phyloP scores from a whole-genome alignment of 2,113 vertebrate species.

The Hippocampus zosterae region DNA sequence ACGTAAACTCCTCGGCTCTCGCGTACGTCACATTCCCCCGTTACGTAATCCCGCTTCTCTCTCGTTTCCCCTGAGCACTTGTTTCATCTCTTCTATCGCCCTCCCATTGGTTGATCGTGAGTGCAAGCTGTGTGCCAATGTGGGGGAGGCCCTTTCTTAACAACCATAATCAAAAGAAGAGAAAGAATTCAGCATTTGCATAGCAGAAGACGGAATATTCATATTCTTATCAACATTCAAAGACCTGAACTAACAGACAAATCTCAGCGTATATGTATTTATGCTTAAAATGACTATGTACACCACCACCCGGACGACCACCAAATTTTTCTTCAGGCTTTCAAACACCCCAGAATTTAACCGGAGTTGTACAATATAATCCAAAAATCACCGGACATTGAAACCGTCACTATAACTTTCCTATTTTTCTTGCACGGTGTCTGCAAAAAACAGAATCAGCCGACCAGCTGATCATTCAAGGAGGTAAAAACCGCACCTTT shows the following conservation, averaged over 20 bases:
- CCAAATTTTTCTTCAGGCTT: too few relatives aligned
- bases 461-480: not conserved
- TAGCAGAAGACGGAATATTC: not conserved
- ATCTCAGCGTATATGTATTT: not conserved
- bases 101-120: constrained; percentile 30
- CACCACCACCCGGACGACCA: rapidly evolving
- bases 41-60: constrained; percentile 65
- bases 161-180: not conserved
- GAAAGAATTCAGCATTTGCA: constrained; percentile 15
- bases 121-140: constrained; percentile 14
- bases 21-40: constrained; percentile 49
- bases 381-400: too few relatives aligned
- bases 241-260: not conserved
- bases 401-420: too few relatives aligned
- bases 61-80: constrained; percentile 17
- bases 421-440: not conserved
- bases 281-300: not conserved
- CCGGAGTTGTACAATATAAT: too few relatives aligned
- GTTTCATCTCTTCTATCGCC: constrained; percentile 21
- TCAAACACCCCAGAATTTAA: too few relatives aligned
- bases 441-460: not conserved
- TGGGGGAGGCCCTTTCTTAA: constrained; percentile 13
- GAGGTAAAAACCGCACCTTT: not conserved
- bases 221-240: not conserved
- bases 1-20: constrained; percentile 58